These are phyloP conservation scores for Falco peregrinus DNA, from an alignment of 2,797 vertebrate genomes.

Conservation along the genomic window DNA sequence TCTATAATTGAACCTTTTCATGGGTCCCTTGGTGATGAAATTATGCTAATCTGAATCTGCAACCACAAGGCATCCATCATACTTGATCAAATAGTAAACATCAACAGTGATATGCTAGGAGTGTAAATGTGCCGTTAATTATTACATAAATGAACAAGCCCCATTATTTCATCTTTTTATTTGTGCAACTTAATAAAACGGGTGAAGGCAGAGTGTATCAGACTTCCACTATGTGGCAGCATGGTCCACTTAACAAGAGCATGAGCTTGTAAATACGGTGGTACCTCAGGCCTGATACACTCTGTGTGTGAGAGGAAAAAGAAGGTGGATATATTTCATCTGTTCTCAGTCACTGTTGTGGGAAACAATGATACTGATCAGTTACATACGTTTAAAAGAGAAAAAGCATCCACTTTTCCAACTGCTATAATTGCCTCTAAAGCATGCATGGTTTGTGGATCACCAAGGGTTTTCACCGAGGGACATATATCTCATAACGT, in stretches of 20 bases:
- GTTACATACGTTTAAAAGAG: conserved; percentile 5
- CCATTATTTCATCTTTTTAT: conserved; percentile 70
- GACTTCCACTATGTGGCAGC: conserved; percentile 88
- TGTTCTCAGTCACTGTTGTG: background rate
- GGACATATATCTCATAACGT: background rate
- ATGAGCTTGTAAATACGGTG: background rate
- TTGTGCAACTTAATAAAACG: conserved; percentile 4
- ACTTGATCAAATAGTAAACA: conserved; percentile 93
- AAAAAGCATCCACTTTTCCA: background rate
- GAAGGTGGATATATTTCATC: background rate
- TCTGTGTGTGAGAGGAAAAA: background rate
- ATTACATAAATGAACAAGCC: conserved; percentile 77
- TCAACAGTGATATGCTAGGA: conserved; percentile 76
- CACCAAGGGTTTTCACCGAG: background rate
- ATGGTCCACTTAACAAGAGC: conserved; percentile 81
- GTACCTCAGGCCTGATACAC: background rate
- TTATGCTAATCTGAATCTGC: conserved; percentile 92
- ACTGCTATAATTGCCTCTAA: background rate
- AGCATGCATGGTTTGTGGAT: background rate
- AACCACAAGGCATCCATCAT: conserved; percentile 94
- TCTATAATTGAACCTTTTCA: conserved; percentile 96
- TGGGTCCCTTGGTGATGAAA: conserved; percentile 93
- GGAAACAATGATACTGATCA: conserved; percentile 13
- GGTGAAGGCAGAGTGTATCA: background rate
- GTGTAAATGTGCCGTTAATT: conserved; percentile 83